Conservation (phyloP, 2,797 vertebrate genomes). For the Aselliscus stoliczkanus region DNA sequence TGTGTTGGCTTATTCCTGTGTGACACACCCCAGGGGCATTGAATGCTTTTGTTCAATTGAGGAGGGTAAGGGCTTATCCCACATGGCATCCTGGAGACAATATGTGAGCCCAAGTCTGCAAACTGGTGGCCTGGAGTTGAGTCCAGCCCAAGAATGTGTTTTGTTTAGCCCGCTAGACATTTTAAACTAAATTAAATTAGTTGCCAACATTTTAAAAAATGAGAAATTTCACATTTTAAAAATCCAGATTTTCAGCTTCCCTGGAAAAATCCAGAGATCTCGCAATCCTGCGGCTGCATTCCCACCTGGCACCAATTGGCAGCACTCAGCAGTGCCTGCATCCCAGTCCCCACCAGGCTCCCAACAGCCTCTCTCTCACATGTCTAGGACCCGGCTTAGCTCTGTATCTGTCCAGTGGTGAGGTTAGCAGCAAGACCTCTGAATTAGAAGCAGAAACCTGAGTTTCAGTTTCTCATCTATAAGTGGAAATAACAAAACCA, state of each 20-base stretch:
- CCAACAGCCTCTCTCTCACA: fast-evolving
- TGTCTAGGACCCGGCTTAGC: neutral
- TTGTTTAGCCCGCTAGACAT: slow-evolving; percentile 33
- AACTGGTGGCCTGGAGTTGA: neutral
- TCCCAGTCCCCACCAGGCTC: neutral
- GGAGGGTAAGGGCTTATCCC: neutral
- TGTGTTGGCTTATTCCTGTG: neutral
- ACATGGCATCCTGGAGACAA: neutral
- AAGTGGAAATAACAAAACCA: neutral
- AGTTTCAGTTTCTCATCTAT: neutral
- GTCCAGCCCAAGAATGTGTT: slow-evolving; percentile 55
- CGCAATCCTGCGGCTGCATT: neutral
- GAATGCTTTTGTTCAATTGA: neutral
- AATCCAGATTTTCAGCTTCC: slow-evolving; percentile 32
- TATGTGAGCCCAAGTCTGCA: neutral
- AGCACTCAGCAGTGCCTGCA: fast-evolving
- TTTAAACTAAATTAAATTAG: slow-evolving; percentile 35
- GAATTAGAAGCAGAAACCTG: neutral
- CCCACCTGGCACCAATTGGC: neutral
- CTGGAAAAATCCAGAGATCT: slow-evolving; percentile 54
- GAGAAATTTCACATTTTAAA: slow-evolving; percentile 34
- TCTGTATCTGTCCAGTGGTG: neutral
- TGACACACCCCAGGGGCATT: neutral
- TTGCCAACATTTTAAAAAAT: slow-evolving; percentile 25
- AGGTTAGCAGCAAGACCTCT: neutral